Base-by-base conservation (phyloP, 2,113 vertebrate genomes). In the Cochlearius cochlearius region DNA sequence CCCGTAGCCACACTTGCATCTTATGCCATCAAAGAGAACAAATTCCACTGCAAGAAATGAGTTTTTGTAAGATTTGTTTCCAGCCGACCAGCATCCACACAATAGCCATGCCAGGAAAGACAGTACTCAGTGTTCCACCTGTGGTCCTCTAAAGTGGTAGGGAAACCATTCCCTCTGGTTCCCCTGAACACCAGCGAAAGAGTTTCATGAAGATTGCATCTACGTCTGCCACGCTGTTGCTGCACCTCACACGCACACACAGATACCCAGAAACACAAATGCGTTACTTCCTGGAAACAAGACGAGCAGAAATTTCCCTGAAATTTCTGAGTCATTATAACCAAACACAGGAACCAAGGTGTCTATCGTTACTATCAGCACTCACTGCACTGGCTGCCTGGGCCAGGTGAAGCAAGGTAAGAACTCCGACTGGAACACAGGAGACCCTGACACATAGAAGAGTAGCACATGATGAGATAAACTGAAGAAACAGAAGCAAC, bases 401-500 rank as follows among this genome's bases (percentile, higher is more conserved):
- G 56, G 71, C 69, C 88, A 63, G 62, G 29, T 71, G 36, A 22
- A 45, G 43, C 38, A 32, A 78, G 91, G 67, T 79, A 88, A 86
- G 26, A 38, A 82, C 56, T 9, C 8, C 36, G 60, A 66, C 86
- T 45, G 58, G 63, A 88, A 72, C 9, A 43, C 55, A 92, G 7
- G 56, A 38, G 68, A 36, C 22, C 2, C 1, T 18, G 19, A 49
- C 0, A 3, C 38, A 27, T 0, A 22, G 18, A 77, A 30, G 15
- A 45, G 16, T 1, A 71, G n/a, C 27, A 56, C 39, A 5, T 0
- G 20, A 38, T 36, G 49, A 81, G 39, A 68, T 59, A 47, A 76
- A 86, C 39, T 26, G 27, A 15, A 73, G 9, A 56, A 47, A 55
- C 41, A 52, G 39, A 86, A 69, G 34, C 30, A 79, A 19, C 9